A percentile compares a stretch with the other conserved stretches of the same genome.
These are phyloP conservation scores for Drosophila gunungcola DNA, from an alignment of 1,140 invertebrate species.

Conservation along the genomic window DNA sequence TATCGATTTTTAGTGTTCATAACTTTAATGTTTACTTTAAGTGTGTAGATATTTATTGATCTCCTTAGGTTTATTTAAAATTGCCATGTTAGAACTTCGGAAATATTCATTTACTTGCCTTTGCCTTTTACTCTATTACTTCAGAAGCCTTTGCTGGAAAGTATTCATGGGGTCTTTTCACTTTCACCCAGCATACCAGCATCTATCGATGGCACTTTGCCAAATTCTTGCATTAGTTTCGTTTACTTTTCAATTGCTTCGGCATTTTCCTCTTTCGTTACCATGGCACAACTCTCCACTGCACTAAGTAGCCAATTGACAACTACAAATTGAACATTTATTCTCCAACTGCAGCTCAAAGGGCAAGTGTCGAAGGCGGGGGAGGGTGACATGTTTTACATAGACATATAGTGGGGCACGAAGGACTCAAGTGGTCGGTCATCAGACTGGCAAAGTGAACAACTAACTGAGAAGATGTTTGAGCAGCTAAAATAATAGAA, in stretches of 20 bases:
- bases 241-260: slow-evolving; percentile 51
- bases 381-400: slow-evolving; percentile 49
- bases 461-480: slow-evolving; percentile 40
- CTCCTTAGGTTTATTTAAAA: too few species aligned
- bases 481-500: slow-evolving; percentile 78
- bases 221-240: slow-evolving; percentile 48
- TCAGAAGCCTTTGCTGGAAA: slow-evolving; percentile 1
- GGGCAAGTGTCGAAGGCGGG: slow-evolving; percentile 13
- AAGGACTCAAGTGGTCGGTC: slow-evolving; percentile 37
- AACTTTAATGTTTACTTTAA: too few species aligned
- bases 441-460: slow-evolving; percentile 36
- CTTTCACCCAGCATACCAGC: slow-evolving; percentile 11
- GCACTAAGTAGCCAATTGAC: slow-evolving; percentile 54
- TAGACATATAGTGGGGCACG: slow-evolving; percentile 7
- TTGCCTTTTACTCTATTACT: neutral
- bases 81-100: too few species aligned
- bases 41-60: too few species aligned
- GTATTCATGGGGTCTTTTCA: slow-evolving; percentile 4
- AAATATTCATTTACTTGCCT: neutral
- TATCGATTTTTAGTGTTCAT: too few species aligned
- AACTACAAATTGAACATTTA: slow-evolving; percentile 65
- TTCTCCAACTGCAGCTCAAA: slow-evolving; percentile 41
- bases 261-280: slow-evolving; percentile 13
- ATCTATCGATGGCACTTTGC: slow-evolving; percentile 31
- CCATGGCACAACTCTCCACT: slow-evolving; percentile 15